Evolutionary conservation across 2,888 invertebrate species (phyloP).

Genomic region (Elegia similella): DNA sequence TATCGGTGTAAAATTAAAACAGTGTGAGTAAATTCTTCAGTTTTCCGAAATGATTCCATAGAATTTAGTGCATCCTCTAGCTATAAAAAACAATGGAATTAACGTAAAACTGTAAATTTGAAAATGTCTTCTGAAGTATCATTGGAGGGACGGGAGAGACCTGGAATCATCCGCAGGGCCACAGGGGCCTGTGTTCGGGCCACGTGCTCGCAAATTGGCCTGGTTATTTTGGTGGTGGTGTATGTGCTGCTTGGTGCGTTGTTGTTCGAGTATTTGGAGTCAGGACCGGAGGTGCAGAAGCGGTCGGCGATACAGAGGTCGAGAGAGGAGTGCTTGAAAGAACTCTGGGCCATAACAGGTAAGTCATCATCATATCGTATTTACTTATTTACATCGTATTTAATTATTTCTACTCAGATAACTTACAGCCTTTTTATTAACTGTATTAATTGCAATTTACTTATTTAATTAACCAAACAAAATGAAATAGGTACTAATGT

Average conservation of each 20-base stretch:
- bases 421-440: too few relatives aligned
- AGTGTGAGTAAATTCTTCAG: neutral
- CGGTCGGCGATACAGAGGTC: conserved; percentile 83
- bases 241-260: conserved; percentile 89
- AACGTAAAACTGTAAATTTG: conserved; percentile 22
- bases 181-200: conserved; percentile 71
- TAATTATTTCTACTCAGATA: too few relatives aligned
- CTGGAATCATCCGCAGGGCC: conserved; percentile 56
- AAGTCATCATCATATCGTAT: too few relatives aligned
- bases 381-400: too few relatives aligned
- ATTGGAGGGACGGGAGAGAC: conserved; percentile 65
- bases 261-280: conserved; percentile 88
- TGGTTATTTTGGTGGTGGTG: conserved; percentile 86
- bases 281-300: conserved; percentile 85
- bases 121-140: conserved; percentile 74
- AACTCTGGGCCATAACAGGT: conserved; percentile 92
- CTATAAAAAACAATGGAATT: conserved; percentile 25
- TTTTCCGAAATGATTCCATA: neutral
- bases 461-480: too few relatives aligned
- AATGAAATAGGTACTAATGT: too few relatives aligned
- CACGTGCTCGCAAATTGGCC: conserved; percentile 86
- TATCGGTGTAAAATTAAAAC: neutral
- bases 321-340: conserved; percentile 85
- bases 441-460: too few relatives aligned
- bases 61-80: neutral